Evolutionary conservation across 2,113 vertebrate genomes (phyloP), one percentile per base, ranked within the genome.

Genomic region (Antennarius striatus): DNA sequence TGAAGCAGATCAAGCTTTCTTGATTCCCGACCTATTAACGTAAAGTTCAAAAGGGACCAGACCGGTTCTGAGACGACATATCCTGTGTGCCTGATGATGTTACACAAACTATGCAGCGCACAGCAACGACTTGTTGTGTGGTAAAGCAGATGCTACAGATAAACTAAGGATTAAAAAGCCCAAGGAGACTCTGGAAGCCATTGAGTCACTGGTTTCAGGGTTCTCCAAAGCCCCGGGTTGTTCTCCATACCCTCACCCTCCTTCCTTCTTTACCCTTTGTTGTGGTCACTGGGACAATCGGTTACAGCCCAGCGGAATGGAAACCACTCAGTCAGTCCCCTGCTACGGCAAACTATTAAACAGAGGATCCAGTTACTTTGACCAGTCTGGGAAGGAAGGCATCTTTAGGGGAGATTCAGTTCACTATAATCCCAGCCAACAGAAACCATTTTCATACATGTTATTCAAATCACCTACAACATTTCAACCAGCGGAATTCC

Each of bases 241-340:
- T 73, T 69, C 82, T 81, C 55, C 78, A 68, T 70, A 68, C 79
- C 73, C 64, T 83, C 82, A 73, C 81, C 76, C 80, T 77, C 70
- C 74, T 81, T 85, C 80, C 76, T 64, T 76, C 73, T 80, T 69
- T 39, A 56, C 53, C 64, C 88, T 87, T 89, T 91, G 84, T 90
- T 92, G 89, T 91, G 91, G 91, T 90, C 73, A 58, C 80, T 77
- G 84, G 84, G 86, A 90, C 89, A 88, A 90, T 91, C 81, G 81
- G 82, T 89, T 87, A 82, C 89, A 90, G 87, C 82, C 84, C 78
- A 81, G 55, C 52, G 69, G 75, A 89, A 90, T 91, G 86, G 78
- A 89, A 90, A 90, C 86, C 84, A 77, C 82, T 86, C 79, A 82
- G 79, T 75, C 78, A 58, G 77, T 87, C 80, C 77, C 59, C 40